Evolutionary conservation across 1,140 invertebrate genomes (phyloP), one percentile per base, ranked within the genome.

Genomic region (Bicyclus anynana): DNA sequence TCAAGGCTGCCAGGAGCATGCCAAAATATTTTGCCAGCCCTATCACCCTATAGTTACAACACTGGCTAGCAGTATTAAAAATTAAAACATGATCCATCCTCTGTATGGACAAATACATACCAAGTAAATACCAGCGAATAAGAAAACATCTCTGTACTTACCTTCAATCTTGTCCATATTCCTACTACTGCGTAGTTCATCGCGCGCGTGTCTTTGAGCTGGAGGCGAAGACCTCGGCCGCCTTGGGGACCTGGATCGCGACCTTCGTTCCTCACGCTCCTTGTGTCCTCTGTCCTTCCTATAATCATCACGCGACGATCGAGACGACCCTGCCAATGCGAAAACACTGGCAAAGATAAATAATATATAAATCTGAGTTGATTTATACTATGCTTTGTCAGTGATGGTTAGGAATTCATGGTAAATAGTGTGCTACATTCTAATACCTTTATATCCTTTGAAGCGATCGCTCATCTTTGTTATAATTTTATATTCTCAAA

Each of bases 281-380:
- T 67, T 89, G 69, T 72, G 66, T 7, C 12, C 10, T 33, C n/a
- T 33, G 12, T 33, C 29, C 74, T 75, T 85, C 80, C 85, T 90
- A 89, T 90, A 91, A 89, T 89, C 87, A 89, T 89, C 89, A 85
- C 86, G 87, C 80, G 83, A 77, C 81, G 85, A 89, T 90, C 84
- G 82, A 84, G 84, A 84, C 72, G 87, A 89, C 86, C 89, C 87
- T 90, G 87, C 80, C 84, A 86, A 89, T 87, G 83, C 72, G 77
- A 88, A 86, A 87, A 88, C 85, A 84, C 85, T 88, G 85, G 85
- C 85, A 85, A 88, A 85, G 83, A 85, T 86, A 86, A 88, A 88
- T 88, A 87, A 84, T 74, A 72, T 77, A 78, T 74, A 77, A 65
- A 76, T 76, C 67, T 69, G 65, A 78, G 71, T 67, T 68, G 68